Percentiles rank a stretch among this genome's conserved stretches.
phyloP scores from a whole-genome alignment of 2,113 vertebrate species.

The Peromyscus maniculatus region DNA sequence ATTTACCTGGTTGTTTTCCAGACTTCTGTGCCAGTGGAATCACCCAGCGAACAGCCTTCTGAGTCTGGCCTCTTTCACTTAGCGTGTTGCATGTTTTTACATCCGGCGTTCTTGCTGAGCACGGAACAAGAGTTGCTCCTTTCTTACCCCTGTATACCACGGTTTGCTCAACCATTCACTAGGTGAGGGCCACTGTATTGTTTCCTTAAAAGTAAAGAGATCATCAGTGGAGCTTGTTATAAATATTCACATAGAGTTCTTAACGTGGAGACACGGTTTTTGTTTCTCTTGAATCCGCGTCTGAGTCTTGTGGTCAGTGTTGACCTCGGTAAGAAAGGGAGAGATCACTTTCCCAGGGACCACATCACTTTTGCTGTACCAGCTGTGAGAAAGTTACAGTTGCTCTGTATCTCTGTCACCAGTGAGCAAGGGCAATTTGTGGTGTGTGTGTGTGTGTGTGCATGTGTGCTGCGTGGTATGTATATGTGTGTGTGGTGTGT shows the following conservation, averaged over 20 bases:
- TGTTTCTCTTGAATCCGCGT: background rate
- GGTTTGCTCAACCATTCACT: background rate
- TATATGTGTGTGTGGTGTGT: no score
- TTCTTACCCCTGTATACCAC: background rate
- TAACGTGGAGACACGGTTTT: background rate
- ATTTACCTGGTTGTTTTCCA: background rate
- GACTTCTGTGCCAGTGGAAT: background rate
- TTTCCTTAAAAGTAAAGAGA: background rate
- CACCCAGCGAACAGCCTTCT: background rate
- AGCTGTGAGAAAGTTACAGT: background rate
- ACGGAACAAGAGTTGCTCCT: no score
- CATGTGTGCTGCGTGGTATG: no score
- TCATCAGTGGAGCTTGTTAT: background rate
- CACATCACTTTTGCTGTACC: background rate
- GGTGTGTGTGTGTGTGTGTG: background rate
- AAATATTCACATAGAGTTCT: background rate
- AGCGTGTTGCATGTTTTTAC: no score
- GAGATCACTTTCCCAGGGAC: background rate
- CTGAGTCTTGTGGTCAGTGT: background rate
- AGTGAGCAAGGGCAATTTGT: background rate
- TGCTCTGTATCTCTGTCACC: background rate
- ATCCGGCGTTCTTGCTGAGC: background rate
- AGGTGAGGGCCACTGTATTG: background rate
- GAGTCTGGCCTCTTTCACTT: background rate
- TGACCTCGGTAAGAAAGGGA: background rate